phyloP scores from a whole-genome alignment of 2,113 vertebrate species.

The Vanacampus margaritifer region DNA sequence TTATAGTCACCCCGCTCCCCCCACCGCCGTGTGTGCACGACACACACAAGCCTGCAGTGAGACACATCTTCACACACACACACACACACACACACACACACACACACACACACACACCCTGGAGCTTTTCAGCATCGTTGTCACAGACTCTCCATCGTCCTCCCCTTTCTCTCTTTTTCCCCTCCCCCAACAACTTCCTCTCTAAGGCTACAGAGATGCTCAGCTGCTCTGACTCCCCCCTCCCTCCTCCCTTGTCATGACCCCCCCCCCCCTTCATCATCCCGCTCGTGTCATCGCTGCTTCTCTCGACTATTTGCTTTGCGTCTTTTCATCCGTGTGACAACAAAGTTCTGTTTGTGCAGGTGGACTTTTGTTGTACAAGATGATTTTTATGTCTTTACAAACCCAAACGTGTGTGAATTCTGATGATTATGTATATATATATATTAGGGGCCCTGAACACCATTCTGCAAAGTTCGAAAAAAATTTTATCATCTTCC shows the following conservation, averaged over 20 bases:
- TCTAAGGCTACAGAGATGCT: not conserved
- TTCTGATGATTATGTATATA: not conserved
- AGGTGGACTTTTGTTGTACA: not conserved
- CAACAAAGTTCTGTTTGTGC: not conserved
- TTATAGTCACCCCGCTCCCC: not conserved
- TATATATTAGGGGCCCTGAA: not conserved
- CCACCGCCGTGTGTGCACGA: not conserved
- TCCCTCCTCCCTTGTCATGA: not conserved
- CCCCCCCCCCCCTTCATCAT: not conserved
- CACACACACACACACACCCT: not conserved
- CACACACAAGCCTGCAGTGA: constrained; percentile 1
- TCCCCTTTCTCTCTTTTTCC: not conserved
- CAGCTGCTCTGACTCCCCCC: not conserved
- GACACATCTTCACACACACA: not conserved
- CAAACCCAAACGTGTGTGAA: not conserved
- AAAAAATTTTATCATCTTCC: no score
- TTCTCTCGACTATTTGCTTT: not conserved
- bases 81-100: constrained; percentile 1
- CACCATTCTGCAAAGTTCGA: not conserved
- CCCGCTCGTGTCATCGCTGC: not conserved
- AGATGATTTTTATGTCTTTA: not conserved
- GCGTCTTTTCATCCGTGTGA: not conserved
- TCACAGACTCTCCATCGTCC: not conserved
- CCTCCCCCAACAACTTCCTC: not conserved
- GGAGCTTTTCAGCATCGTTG: constrained; percentile 12